Evolutionary conservation across 1,140 invertebrate species (phyloP), one percentile per base, ranked within the genome.

Genomic region (Drosophila orena): DNA sequence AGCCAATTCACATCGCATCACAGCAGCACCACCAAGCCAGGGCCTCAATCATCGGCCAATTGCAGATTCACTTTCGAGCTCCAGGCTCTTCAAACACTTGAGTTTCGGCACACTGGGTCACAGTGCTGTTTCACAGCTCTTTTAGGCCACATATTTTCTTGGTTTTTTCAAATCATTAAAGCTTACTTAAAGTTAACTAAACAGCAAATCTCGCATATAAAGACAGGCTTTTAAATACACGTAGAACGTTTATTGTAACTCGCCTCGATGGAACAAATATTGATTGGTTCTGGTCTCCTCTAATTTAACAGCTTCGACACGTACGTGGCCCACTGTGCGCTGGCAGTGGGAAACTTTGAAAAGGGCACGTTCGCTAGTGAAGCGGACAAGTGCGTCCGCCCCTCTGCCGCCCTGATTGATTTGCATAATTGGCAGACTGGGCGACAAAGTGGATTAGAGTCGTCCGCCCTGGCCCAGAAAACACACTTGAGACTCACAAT

Each of bases 371-470:
- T 64, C 22, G 56, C 58, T 34, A 62, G 62, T 62, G 43, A 64
- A 38, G 43, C 35, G 34, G 43, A 60, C 61, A 59, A 59, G 61
- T 46, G 54, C 42, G 59, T 61, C 10, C 43, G 15, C 6, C 60
- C 44, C n/a, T 37, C 34, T 35, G 14, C 17, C 15, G 46, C 11
- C 70, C 49, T 74, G 70, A 79, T 74, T 79, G 77, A 79, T 79
- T 79, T 79, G 77, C 77, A 79, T 79, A 79, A 79, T 79, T 79
- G 62, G 44, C 69, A 79, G 77, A 69, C 76, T 71, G 40, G 75
- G 52, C 59, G 46, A 73, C 46, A 46, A 75, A 75, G 72, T 75
- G 72, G 72, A 74, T 74, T 75, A 56, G 42, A 64, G 55, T 44
- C 60, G 40, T n/a, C 55, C 30, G 30, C 30, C 38, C 54, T 34